Evolutionary conservation across 2,113 vertebrate species (phyloP).

Genomic region (Callopanchax toddi): DNA sequence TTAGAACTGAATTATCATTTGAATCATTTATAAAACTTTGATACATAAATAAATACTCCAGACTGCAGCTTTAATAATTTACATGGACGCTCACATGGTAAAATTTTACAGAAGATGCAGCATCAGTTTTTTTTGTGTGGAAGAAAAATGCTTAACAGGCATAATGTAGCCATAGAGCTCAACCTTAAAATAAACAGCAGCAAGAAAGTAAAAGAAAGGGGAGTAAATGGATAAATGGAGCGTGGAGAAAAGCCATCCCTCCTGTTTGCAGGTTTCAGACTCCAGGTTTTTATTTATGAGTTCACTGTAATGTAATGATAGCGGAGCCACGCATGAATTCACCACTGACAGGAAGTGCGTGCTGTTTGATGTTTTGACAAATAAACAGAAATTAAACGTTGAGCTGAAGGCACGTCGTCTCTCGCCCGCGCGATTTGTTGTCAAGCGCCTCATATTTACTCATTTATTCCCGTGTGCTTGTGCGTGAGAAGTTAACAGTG

Average conservation of each 20-base stretch:
- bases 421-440: conserved; percentile 8
- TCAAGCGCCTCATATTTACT: conserved; percentile 26
- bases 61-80: too few species aligned
- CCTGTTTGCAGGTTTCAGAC: conserved; percentile 46
- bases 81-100: conserved; percentile 40
- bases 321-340: conserved; percentile 7
- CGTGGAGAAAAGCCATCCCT: conserved; percentile 34
- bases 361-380: conserved; percentile 23
- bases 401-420: background rate
- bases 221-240: conserved; percentile 42
- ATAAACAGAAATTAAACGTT: background rate
- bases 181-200: conserved; percentile 6
- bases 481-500: conserved; percentile 3
- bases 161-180: conserved; percentile 39
- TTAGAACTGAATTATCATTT: too few species aligned
- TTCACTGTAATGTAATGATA: conserved; percentile 14
- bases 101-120: conserved; percentile 70
- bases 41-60: too few species aligned
- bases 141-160: conserved; percentile 61
- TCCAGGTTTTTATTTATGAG: conserved; percentile 40
- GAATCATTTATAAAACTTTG: too few species aligned
- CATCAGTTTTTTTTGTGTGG: conserved; percentile 29
- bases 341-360: conserved; percentile 4
- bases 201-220: conserved; percentile 18
- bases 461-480: conserved; percentile 9